Evolutionary conservation across 2,113 vertebrate species (phyloP).

Genomic region (Pterocles burchelli): DNA sequence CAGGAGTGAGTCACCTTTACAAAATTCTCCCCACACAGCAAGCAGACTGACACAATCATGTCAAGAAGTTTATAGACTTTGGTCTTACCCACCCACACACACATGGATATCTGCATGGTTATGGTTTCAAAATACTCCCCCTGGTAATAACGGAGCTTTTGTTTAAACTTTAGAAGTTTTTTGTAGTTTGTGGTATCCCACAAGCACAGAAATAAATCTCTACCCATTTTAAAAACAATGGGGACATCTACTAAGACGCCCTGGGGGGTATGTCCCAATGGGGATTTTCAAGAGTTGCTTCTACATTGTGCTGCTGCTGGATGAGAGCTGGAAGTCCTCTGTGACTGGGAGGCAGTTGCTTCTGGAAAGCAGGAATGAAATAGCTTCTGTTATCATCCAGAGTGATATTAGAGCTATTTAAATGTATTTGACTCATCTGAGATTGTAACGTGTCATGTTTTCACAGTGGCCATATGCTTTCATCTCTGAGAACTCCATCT

Average conservation of each 20-base stretch:
- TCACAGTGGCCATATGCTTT: rapidly evolving
- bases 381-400: background rate
- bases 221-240: background rate
- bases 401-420: background rate
- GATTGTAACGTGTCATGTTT: background rate
- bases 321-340: background rate
- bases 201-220: background rate
- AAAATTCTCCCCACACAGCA: background rate
- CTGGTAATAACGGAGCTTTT: background rate
- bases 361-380: background rate
- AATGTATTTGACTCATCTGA: background rate
- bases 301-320: background rate
- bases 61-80: background rate
- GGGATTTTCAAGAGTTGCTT: background rate
- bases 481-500: background rate
- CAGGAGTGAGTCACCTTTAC: background rate
- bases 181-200: background rate
- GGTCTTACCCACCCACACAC: background rate
- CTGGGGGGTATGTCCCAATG: background rate
- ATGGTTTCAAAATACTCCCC: background rate
- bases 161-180: background rate
- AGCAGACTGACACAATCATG: background rate
- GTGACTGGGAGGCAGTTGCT: background rate
- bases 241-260: background rate
- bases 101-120: background rate